Percentiles rank a stretch among this genome's conserved stretches.
These are phyloP conservation scores for Cavia aperea DNA, from an alignment of 2,113 vertebrate species.

Conservation along the genomic window DNA sequence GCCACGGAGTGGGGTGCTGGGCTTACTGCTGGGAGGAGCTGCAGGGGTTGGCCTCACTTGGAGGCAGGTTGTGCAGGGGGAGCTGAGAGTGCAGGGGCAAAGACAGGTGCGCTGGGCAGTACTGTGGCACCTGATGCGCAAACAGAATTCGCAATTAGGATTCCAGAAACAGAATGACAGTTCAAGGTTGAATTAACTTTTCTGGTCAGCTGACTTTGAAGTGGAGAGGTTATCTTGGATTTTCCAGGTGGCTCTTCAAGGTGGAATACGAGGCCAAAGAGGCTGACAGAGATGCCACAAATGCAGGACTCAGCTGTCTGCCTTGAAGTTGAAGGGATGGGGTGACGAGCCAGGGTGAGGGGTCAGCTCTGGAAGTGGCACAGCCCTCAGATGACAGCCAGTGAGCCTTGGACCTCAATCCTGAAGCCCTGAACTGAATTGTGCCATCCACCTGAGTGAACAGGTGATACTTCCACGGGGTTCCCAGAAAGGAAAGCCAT, in stretches of 20 bases:
- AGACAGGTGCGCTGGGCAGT: not conserved
- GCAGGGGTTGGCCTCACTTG: not conserved
- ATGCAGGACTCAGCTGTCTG: not conserved
- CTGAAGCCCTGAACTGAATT: not conserved
- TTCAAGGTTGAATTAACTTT: not conserved
- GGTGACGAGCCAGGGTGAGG: not conserved
- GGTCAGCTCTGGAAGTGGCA: not conserved
- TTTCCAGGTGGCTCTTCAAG: not conserved
- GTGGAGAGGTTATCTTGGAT: not conserved
- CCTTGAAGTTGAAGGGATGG: not conserved
- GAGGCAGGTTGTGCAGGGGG: not conserved
- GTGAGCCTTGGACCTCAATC: not conserved
- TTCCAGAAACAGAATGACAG: not conserved
- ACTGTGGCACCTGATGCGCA: not conserved
- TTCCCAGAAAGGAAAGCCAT: not conserved
- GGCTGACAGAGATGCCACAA: not conserved
- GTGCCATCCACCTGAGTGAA: not conserved
- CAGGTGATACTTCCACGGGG: not conserved
- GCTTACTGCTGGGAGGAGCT: not conserved
- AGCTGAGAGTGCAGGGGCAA: not conserved
- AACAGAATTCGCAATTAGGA: not conserved
- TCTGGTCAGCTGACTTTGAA: not conserved
- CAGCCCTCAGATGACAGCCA: not conserved
- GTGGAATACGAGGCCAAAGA: not conserved
- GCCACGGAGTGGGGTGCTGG: not conserved